Evolutionary conservation across 2,113 vertebrate genomes (phyloP).

Genomic region (Psittacus erithacus): DNA sequence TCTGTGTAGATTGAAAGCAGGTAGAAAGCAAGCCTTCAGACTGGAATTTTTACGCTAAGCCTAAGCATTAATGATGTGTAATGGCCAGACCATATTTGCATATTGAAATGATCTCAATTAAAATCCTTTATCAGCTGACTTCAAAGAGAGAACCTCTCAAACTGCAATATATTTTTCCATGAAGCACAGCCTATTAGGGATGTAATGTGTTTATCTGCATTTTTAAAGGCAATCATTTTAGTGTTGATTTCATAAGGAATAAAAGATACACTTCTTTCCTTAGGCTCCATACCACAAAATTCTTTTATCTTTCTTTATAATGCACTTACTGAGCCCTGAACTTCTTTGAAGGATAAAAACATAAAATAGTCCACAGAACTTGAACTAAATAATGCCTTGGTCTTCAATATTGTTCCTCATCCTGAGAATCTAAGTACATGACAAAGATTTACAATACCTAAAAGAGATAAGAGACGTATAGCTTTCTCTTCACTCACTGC

Average conservation of each 20-base stretch:
- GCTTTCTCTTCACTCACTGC: background rate
- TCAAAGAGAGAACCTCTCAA: constrained; percentile 66
- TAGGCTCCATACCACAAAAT: background rate
- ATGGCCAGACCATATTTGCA: constrained; percentile 67
- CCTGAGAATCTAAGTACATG: background rate
- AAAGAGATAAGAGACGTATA: background rate
- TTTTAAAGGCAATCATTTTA: constrained; percentile 44
- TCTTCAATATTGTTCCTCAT: background rate
- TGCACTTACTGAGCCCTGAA: background rate
- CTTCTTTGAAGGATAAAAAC: constrained; percentile 31
- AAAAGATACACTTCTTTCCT: constrained; percentile 7
- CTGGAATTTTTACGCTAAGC: constrained; percentile 33
- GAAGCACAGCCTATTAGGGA: constrained; percentile 26
- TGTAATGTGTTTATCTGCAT: constrained; percentile 56
- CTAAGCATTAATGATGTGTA: constrained; percentile 45
- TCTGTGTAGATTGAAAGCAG: constrained; percentile 63
- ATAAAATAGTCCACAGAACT: background rate
- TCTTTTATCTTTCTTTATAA: constrained; percentile 48
- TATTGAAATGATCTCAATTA: constrained; percentile 79
- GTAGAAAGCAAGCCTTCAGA: constrained; percentile 51
- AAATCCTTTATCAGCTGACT: constrained; percentile 64
- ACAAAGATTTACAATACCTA: constrained; percentile 21
- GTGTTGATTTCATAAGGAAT: constrained; percentile 44
- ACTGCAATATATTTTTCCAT: constrained; percentile 43
- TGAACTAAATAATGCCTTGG: constrained; percentile 30